Percentiles rank a stretch among this genome's conserved stretches.
Conservation (phyloP, 2,797 vertebrate genomes). For the Tokudaia tokunoshimensis region DNA sequence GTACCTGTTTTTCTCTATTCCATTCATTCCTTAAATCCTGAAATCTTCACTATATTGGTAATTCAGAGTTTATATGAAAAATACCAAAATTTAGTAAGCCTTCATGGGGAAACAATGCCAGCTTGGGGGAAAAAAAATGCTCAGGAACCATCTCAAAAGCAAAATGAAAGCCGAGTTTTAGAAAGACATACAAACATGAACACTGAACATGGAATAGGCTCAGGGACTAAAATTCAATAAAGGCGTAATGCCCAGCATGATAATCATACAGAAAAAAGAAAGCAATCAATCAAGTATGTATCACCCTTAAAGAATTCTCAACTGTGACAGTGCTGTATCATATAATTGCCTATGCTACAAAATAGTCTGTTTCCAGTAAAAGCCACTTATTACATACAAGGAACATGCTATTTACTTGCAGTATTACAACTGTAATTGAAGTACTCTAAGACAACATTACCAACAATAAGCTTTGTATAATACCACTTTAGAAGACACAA, state of each 20-base stretch:
- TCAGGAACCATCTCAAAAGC: background rate
- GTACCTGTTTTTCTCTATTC: background rate
- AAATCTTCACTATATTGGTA: background rate
- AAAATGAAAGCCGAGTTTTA: background rate
- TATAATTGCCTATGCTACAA: background rate
- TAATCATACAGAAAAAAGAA: background rate
- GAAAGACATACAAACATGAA: constrained; percentile 41
- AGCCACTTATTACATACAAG: background rate
- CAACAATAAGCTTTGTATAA: background rate
- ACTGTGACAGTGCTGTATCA: background rate
- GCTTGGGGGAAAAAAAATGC: background rate
- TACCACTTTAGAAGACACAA: background rate
- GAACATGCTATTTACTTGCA: background rate
- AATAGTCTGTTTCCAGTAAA: background rate
- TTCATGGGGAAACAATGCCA: background rate
- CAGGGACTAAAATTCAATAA: background rate
- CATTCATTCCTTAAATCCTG: background rate
- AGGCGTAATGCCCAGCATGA: background rate
- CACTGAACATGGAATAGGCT: background rate
- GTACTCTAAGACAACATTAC: background rate
- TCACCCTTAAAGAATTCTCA: background rate
- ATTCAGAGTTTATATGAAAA: constrained; percentile 1
- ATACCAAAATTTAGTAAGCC: constrained; percentile 25
- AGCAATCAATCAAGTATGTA: background rate
- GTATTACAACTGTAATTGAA: background rate